phyloP scores from a whole-genome alignment of 2,888 invertebrate genomes.

The Paralinhomoeus sp. region DNA sequence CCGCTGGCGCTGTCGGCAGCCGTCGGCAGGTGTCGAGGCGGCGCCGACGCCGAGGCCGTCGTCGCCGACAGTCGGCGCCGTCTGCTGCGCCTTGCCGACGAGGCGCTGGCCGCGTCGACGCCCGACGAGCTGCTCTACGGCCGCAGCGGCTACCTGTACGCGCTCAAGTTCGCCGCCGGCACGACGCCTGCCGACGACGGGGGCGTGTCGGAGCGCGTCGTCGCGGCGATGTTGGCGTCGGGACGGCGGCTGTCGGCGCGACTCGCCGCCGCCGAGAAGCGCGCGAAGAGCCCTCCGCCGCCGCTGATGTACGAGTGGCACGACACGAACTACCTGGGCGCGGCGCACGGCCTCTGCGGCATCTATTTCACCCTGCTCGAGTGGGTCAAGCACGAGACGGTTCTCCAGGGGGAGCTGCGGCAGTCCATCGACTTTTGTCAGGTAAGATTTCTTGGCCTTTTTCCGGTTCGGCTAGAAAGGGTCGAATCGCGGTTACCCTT shows the following conservation, averaged over 20 bases:
- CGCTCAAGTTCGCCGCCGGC: conserved; percentile 49
- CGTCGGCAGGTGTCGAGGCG: conserved; percentile 30
- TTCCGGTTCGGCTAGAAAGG: too few relatives aligned
- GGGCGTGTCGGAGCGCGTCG: too few relatives aligned
- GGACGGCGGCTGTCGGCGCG: too few relatives aligned
- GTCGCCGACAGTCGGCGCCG: background rate
- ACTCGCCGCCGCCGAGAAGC: too few relatives aligned
- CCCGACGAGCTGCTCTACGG: conserved; percentile 70
- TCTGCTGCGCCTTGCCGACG: background rate
- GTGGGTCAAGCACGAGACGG: too few relatives aligned
- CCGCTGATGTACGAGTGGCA: conserved; percentile 67
- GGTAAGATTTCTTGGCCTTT: too few relatives aligned
- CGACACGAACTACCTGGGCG: conserved; percentile 56
- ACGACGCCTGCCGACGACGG: conserved; percentile 39
- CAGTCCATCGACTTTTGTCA: too few relatives aligned
- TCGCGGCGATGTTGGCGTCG: too few relatives aligned
- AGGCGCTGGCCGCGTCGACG: conserved; percentile 13
- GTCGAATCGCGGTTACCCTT: too few relatives aligned
- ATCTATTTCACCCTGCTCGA: conserved; percentile 55
- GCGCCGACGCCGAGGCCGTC: background rate
- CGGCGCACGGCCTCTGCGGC: conserved; percentile 63
- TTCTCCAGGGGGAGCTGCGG: too few relatives aligned
- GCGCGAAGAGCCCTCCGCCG: too few relatives aligned
- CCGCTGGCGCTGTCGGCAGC: conserved; percentile 41
- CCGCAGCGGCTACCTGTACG: conserved; percentile 53